A percentile compares a stretch with the other conserved stretches of the same genome.
Evolutionary conservation across 2,797 vertebrate genomes (phyloP).

Genomic region (Falco biarmicus): DNA sequence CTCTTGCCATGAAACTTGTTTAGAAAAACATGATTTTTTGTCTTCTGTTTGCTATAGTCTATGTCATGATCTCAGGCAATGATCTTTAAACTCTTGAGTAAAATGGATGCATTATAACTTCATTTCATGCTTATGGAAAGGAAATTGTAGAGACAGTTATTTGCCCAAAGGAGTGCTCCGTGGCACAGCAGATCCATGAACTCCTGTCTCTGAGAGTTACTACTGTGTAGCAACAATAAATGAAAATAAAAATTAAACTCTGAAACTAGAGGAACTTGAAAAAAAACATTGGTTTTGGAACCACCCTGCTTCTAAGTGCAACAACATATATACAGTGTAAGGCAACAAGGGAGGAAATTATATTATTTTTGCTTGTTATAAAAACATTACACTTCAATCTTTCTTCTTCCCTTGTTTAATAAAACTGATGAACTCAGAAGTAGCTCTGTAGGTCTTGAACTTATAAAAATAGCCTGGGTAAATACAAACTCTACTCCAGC

Average conservation of each 20-base stretch:
- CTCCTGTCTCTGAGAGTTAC: background rate
- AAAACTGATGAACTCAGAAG: background rate
- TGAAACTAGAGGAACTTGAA: background rate
- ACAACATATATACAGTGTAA: background rate
- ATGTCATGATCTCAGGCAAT: background rate
- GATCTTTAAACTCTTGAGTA: background rate
- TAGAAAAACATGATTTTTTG: background rate
- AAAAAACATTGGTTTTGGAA: background rate
- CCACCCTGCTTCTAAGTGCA: background rate
- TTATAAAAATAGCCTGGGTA: background rate
- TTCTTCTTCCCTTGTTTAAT: background rate
- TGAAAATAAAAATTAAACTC: background rate
- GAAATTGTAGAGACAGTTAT: background rate
- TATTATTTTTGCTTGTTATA: background rate
- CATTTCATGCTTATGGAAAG: background rate
- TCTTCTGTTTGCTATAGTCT: background rate
- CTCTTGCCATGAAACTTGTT: background rate
- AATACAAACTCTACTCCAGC: background rate
- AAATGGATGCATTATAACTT: background rate
- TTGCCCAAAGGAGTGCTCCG: background rate
- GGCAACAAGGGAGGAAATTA: background rate
- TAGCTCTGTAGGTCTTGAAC: background rate
- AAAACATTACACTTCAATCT: background rate
- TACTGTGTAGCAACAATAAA: background rate
- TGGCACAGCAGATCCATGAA: background rate